Percentiles rank a stretch among this genome's conserved stretches.
These are phyloP conservation scores for Eutolmus rufibarbis DNA, from an alignment of 2,888 invertebrate genomes.

Conservation along the genomic window DNA sequence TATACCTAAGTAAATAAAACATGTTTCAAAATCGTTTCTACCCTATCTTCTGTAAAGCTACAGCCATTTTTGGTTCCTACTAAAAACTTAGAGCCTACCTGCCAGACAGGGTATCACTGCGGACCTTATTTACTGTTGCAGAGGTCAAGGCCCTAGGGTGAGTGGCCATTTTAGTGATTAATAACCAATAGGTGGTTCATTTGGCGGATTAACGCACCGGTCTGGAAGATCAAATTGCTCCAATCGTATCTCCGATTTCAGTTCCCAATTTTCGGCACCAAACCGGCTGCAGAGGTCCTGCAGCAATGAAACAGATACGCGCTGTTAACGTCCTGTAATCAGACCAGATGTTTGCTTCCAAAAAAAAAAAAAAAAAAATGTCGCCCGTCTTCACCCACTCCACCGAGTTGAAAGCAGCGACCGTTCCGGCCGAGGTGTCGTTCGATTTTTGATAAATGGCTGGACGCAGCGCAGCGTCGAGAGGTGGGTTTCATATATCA, in stretches of 20 bases:
- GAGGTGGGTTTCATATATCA: conserved; percentile 1
- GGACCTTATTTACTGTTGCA: not conserved
- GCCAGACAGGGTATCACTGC: not conserved
- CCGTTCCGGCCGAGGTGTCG: not conserved
- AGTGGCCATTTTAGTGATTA: not conserved
- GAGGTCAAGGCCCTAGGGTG: not conserved
- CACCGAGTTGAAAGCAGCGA: not conserved
- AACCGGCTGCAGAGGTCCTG: not conserved
- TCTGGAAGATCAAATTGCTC: not conserved
- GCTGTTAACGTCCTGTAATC: not conserved
- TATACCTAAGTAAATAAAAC: too few relatives aligned
- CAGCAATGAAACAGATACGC: not conserved
- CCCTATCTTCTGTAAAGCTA: too few relatives aligned
- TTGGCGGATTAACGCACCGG: not conserved
- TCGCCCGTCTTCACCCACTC: not conserved
- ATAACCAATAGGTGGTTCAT: not conserved
- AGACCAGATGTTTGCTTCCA: not conserved
- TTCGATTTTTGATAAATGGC: not conserved
- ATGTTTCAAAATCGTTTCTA: too few relatives aligned
- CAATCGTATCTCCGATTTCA: not conserved
- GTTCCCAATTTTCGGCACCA: not conserved
- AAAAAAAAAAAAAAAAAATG: not conserved
- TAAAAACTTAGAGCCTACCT: not conserved
- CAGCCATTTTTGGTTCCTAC: too few relatives aligned
- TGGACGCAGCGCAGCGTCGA: not conserved